Evolutionary conservation across 2,113 vertebrate species (phyloP).

Genomic region (Albula goreensis): DNA sequence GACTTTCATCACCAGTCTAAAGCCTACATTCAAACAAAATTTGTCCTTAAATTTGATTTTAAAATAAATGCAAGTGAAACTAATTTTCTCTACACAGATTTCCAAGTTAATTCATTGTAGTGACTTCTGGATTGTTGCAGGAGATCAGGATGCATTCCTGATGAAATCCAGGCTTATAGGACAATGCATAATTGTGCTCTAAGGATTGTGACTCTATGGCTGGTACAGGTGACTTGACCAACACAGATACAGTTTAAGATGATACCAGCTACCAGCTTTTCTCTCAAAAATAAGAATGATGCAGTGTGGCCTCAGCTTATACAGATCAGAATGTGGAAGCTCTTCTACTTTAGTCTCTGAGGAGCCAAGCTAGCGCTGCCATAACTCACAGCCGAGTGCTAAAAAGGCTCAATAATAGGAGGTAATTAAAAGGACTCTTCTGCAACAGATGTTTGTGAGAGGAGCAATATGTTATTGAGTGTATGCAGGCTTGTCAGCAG

Average conservation of each 20-base stretch:
- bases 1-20: neutral
- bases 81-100: too few species aligned
- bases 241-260: neutral
- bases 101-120: neutral
- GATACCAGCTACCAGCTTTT: too few species aligned
- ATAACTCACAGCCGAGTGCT: conserved; percentile 46
- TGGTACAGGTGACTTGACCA: neutral
- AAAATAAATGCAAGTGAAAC: neutral
- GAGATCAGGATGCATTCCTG: neutral
- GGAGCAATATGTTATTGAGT: neutral
- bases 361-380: too few species aligned
- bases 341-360: too few species aligned
- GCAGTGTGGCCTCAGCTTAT: too few species aligned
- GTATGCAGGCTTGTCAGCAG: neutral
- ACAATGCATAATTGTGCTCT: too few species aligned
- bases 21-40: neutral
- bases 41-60: neutral
- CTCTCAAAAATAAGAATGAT: too few species aligned
- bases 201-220: neutral
- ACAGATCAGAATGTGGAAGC: too few species aligned
- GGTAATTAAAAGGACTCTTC: conserved; percentile 1
- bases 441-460: conserved; percentile 22
- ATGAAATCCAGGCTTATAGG: neutral
- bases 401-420: conserved; percentile 39
- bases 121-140: neutral